Evolutionary conservation across 1,140 invertebrate species (phyloP).

Genomic region (Onthophagus taurus): DNA sequence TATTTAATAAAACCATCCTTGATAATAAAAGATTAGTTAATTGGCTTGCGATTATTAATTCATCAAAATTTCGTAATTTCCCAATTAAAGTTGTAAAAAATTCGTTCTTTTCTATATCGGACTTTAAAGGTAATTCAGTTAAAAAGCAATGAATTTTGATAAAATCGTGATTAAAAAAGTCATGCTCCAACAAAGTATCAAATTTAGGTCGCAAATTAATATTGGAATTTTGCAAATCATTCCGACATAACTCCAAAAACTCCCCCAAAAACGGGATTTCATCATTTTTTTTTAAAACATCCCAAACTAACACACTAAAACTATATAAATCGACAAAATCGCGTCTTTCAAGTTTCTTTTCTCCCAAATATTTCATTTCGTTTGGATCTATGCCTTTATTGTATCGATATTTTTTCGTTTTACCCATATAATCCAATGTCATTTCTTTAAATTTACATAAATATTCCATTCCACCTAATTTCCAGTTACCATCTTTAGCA

Average conservation of each 20-base stretch:
- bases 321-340: slow-evolving; percentile 66
- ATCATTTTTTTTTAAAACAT: slow-evolving; percentile 54
- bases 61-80: slow-evolving; percentile 59
- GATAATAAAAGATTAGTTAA: slow-evolving; percentile 65
- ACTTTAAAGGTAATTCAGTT: slow-evolving; percentile 68
- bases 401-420: slow-evolving; percentile 57
- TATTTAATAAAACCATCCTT: slow-evolving; percentile 70
- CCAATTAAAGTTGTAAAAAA: slow-evolving; percentile 63
- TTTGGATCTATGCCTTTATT: slow-evolving; percentile 59
- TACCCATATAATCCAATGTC: slow-evolving; percentile 54
- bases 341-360: slow-evolving; percentile 38
- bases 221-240: slow-evolving; percentile 50
- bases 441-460: slow-evolving; percentile 60
- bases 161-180: slow-evolving; percentile 75
- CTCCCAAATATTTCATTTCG: slow-evolving; percentile 47
- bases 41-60: slow-evolving; percentile 67
- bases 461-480: slow-evolving; percentile 71
- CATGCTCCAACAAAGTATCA: slow-evolving; percentile 53
- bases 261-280: slow-evolving; percentile 47
- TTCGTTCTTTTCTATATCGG: slow-evolving; percentile 58
- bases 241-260: slow-evolving; percentile 57
- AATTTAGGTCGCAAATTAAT: slow-evolving; percentile 50
- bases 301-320: slow-evolving; percentile 68
- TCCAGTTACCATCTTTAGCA: slow-evolving; percentile 70
- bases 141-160: slow-evolving; percentile 72